Conservation (phyloP, 2,113 vertebrate species). For the Callipepla californica region DNA sequence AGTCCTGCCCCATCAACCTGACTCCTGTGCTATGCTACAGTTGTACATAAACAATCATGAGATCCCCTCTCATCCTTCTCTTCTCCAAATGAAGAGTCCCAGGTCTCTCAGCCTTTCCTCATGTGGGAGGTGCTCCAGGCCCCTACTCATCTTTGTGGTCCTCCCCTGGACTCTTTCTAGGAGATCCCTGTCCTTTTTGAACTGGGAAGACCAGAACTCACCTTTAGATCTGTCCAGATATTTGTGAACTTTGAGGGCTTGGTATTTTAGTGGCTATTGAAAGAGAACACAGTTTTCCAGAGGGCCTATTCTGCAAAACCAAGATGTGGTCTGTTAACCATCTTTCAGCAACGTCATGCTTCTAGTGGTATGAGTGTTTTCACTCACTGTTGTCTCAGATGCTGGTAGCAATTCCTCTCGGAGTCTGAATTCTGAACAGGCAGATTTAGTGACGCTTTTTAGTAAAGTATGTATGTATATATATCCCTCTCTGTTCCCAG, state of each 20-base stretch:
- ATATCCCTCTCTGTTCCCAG: not conserved
- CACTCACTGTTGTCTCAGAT: not conserved
- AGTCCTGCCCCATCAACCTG: too few species aligned
- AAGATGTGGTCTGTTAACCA: not conserved
- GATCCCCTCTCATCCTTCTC: too few species aligned
- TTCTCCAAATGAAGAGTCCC: too few species aligned
- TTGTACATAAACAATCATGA: too few species aligned
- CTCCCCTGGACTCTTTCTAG: too few species aligned
- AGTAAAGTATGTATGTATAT: not conserved
- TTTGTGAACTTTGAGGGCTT: not conserved
- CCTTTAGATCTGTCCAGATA: not conserved
- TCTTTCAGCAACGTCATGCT: not conserved
- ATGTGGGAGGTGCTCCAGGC: too few species aligned
- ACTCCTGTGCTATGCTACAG: too few species aligned
- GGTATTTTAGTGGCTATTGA: not conserved
- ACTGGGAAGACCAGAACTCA: not conserved
- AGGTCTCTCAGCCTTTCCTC: too few species aligned
- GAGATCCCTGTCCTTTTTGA: too few species aligned
- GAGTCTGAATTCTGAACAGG: not conserved
- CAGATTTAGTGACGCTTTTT: slow-evolving; percentile 1
- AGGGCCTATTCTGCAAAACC: not conserved
- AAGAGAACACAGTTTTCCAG: not conserved
- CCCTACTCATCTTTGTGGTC: too few species aligned
- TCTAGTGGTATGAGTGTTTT: not conserved
- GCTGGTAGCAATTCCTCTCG: not conserved